phyloP scores from a whole-genome alignment of 1,140 invertebrate genomes.

The Pogonognathellus flavescens region DNA sequence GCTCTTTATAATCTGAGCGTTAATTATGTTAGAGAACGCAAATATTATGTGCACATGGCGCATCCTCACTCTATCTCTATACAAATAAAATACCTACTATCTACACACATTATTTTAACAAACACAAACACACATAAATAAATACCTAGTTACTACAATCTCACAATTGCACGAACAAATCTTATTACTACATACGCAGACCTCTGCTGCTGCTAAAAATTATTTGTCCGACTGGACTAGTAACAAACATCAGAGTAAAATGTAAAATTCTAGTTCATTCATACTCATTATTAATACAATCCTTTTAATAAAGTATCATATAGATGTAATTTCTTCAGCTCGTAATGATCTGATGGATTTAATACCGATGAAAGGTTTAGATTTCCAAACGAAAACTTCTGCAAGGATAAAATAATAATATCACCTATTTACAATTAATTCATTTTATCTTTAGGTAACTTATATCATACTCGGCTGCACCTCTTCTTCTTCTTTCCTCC shows the following conservation, averaged over 20 bases:
- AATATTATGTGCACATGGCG: too few species aligned
- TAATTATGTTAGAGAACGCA: too few species aligned
- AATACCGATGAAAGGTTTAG: constrained; percentile 30
- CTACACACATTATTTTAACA: too few species aligned
- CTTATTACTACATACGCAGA: too few species aligned
- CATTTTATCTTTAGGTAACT: constrained; percentile 8
- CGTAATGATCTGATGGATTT: background rate
- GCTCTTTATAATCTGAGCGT: too few species aligned
- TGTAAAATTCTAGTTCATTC: background rate
- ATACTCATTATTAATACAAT: background rate
- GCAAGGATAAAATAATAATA: constrained; percentile 8
- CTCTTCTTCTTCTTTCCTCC: background rate
- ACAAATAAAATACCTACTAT: too few species aligned
- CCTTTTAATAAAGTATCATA: background rate
- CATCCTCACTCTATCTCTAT: too few species aligned
- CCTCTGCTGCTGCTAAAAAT: background rate
- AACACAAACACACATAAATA: too few species aligned
- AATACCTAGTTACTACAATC: too few species aligned
- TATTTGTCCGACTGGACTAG: background rate
- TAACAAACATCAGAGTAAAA: background rate
- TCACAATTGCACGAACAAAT: too few species aligned
- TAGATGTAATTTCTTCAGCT: background rate
- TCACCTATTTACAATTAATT: constrained; percentile 35
- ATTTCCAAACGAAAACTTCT: constrained; percentile 28
- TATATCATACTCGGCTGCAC: constrained; percentile 30